Conservation (phyloP, 2,797 vertebrate species). For the Rhadinocentrus ornatus region DNA sequence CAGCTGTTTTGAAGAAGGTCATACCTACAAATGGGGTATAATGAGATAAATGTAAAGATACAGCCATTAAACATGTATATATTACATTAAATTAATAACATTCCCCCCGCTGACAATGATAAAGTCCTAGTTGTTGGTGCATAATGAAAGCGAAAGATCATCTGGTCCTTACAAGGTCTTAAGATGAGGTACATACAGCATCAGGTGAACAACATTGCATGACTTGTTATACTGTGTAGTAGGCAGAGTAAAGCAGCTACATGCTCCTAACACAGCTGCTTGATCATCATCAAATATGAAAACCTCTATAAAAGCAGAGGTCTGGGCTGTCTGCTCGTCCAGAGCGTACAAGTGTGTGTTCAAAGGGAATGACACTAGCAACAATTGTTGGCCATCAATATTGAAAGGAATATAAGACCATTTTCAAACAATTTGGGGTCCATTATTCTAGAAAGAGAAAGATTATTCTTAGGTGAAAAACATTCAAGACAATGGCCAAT, state of each 20-base stretch:
- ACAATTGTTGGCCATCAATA: no score
- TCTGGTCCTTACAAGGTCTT: not conserved
- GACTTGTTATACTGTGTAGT: not conserved
- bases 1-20: slow-evolving; percentile 73
- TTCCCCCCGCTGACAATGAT: not conserved
- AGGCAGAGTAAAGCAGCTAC: no score
- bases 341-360: not conserved
- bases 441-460: no score
- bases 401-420: no score
- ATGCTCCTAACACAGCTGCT: no score
- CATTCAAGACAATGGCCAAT: no score
- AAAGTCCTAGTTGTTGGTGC: not conserved
- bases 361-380: no score
- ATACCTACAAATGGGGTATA: slow-evolving; percentile 65
- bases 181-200: not conserved
- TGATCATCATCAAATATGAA: not conserved
- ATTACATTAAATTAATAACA: not conserved
- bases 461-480: no score
- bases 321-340: not conserved
- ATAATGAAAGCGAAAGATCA: not conserved
- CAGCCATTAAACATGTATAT: not conserved
- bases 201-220: not conserved
- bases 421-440: no score
- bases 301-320: not conserved
- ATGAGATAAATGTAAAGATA: not conserved